Base-by-base conservation (phyloP, 2,797 vertebrate genomes). In the Microhierax caerulescens region DNA sequence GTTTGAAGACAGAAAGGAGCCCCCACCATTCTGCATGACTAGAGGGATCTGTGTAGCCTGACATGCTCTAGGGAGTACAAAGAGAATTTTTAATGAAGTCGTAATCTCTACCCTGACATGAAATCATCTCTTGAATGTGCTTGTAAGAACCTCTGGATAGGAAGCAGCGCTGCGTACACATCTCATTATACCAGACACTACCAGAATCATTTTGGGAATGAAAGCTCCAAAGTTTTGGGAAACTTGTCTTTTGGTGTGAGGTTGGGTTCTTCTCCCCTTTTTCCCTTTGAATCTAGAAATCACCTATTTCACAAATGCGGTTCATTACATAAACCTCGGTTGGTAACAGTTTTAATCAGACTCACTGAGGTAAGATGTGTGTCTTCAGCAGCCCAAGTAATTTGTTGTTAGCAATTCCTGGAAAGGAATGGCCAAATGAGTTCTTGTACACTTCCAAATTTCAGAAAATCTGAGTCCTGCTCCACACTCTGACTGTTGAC, bases 241-340 rank as follows among this genome's bases (percentile, higher is more conserved):
- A 95, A 75, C 43, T 72, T 93, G 19, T 1, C 2, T 23, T 39
- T 64, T 69, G 5, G 8, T 47, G 22, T 30, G 4, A 6, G 1
- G 2, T 27, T 28, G 17, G 3, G 1, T 8, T 22, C 69, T 43
- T 18, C 0, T 13, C 5, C 20, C 2, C 6, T 2, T 28, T 48
- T 61, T 74, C 13, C n/a, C 77, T 59, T 11, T 61, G 18, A 88
- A 57, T 22, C 8, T 76, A 5, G 32, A 72, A 80, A 21, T 85
- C 10, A 24, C 20, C 9, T 45, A 14, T 90, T 22, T 78, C 21
- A 69, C 54, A 82, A 48, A 19, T 30, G 12, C 0, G 1, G 8
- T 30, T 73, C 10, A 28, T 81, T 76, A 72, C 20, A 4, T 17
- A 72, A 70, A 47, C 15, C 21, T 81, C 43, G 54, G 20, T 0